A percentile compares a stretch with the other conserved stretches of the same genome.
Conservation (phyloP, 2,888 invertebrate species). For the Gastracanthus pulcherrimus region DNA sequence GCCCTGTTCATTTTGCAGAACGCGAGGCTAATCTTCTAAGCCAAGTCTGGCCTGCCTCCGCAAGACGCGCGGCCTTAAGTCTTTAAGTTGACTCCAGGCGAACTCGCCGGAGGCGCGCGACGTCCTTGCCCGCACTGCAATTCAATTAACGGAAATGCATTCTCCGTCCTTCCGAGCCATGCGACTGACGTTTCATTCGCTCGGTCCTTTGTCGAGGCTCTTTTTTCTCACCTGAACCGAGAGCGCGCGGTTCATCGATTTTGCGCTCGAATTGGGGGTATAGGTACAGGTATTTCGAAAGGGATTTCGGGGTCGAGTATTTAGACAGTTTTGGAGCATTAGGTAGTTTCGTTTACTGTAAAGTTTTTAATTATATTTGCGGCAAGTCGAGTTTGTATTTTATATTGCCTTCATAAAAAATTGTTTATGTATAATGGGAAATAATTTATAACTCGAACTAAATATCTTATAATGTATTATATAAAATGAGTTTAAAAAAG, state of each 20-base stretch:
- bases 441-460: too few relatives aligned
- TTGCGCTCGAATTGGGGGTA: too few relatives aligned
- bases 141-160: conserved; percentile 51
- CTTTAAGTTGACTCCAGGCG: conserved; percentile 1
- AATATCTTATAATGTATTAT: too few relatives aligned
- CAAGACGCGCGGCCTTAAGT: conserved; percentile 4
- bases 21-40: conserved; percentile 38
- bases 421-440: too few relatives aligned
- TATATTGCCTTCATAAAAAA: too few relatives aligned
- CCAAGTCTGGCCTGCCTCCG: neutral
- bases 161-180: neutral
- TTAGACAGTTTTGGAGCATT: too few relatives aligned
- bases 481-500: too few relatives aligned
- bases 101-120: neutral
- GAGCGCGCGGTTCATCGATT: neutral
- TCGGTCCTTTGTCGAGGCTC: neutral
- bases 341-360: too few relatives aligned
- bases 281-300: too few relatives aligned
- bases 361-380: too few relatives aligned
- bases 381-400: too few relatives aligned
- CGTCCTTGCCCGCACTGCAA: conserved; percentile 7
- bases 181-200: conserved; percentile 20
- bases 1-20: conserved; percentile 24
- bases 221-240: neutral
- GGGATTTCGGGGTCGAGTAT: too few relatives aligned